Base-by-base conservation (phyloP, 1,140 invertebrate species). In the Pollicipes pollicipes region DNA sequence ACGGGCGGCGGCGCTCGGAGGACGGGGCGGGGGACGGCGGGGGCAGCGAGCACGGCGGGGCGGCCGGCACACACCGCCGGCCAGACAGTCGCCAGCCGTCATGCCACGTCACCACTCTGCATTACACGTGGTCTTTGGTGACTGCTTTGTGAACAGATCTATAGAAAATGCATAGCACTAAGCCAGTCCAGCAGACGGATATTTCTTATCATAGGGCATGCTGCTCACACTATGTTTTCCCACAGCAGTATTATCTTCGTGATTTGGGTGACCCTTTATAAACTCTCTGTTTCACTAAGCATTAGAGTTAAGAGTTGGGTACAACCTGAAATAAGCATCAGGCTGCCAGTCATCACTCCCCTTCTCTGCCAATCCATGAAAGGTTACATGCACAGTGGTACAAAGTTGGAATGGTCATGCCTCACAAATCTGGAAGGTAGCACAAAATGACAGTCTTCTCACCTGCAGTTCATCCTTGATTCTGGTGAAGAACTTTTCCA, bases 381-480 rank as follows among this genome's bases (percentile, higher is more conserved):
- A 69, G 28, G 6, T 8, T 17, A 35, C 35, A 35, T 35, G 6
- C 35, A 58, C 6, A 10, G 24, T 58, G 2, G 24, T 58, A 21
- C 6, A 58, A 21, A 58, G 45, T 24, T 75, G 70, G 79, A 78
- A 78, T n/a, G n/a, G n/a, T n/a, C n/a, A n/a, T n/a, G n/a, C n/a
- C n/a, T n/a, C n/a, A n/a, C n/a, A n/a, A n/a, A n/a, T n/a, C n/a
- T n/a, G n/a, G n/a, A n/a, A n/a, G n/a, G n/a, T n/a, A n/a, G n/a
- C n/a, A n/a, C n/a, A n/a, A n/a, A n/a, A n/a, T n/a, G n/a, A n/a
- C n/a, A n/a, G n/a, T n/a, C n/a, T 78, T 30, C 77, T 80, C 74
- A 85, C 84, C 82, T 95, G 93, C 10, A 98, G 83, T 77, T 97
- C 91, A 83, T 97, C 93, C 72, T 90, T 83, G 66, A 98, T 90